A percentile compares a stretch with the other conserved stretches of the same genome.
phyloP scores from a whole-genome alignment of 64 coral and sea anemone species.

The Catalaphyllia jardinei region DNA sequence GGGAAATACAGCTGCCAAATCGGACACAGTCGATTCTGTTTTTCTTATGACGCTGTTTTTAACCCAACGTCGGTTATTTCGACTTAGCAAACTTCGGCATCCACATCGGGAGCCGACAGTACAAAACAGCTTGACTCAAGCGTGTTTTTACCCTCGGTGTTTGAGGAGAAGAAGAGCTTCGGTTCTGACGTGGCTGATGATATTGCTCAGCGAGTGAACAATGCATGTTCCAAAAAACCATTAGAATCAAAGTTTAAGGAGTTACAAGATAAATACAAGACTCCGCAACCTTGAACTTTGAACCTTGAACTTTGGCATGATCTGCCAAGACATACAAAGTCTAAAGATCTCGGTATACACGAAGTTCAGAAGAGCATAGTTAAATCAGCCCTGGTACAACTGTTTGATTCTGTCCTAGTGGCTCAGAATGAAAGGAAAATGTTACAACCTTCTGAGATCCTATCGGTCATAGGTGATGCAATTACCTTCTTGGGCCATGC shows the following conservation, averaged over 20 bases:
- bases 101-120: too few species aligned
- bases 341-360: conserved; percentile 44
- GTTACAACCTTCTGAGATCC: too few species aligned
- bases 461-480: background rate
- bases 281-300: conserved; percentile 56
- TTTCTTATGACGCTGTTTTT: too few species aligned
- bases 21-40: too few species aligned
- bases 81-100: too few species aligned
- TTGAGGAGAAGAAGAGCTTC: too few species aligned
- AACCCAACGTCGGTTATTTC: too few species aligned
- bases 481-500: conserved; percentile 57
- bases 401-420: conserved; percentile 17
- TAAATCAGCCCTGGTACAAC: conserved; percentile 27
- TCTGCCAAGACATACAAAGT: background rate
- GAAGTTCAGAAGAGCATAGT: conserved; percentile 37
- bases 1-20: too few species aligned
- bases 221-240: conserved; percentile 56
- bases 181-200: too few species aligned
- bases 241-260: conserved; percentile 65
- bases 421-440: conserved; percentile 23
- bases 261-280: conserved; percentile 69
- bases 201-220: conserved; percentile 5
- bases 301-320: conserved; percentile 72
- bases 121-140: too few species aligned
- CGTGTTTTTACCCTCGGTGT: too few species aligned